phyloP scores from a whole-genome alignment of 2,888 invertebrate species.

The Phytoseiulus persimilis region DNA sequence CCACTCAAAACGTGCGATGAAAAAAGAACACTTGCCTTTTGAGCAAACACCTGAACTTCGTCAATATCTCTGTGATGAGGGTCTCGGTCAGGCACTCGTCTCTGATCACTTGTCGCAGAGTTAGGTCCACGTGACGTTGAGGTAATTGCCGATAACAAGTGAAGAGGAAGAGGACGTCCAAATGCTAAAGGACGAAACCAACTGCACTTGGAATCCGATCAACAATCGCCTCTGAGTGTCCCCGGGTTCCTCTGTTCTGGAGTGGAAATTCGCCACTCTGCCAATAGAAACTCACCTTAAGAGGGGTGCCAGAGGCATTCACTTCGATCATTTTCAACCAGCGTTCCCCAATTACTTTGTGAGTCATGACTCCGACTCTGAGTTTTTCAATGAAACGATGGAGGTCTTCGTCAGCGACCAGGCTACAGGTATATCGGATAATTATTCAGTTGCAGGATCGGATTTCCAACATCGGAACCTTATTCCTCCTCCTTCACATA shows the following conservation, averaged over 20 bases:
- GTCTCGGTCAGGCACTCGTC: constrained; percentile 12
- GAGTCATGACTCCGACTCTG: constrained; percentile 21
- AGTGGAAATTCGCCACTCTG: no score
- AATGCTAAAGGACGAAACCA: background rate
- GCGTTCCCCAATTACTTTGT: background rate
- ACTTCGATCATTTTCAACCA: constrained; percentile 34
- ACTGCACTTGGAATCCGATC: no score
- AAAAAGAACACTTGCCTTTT: background rate
- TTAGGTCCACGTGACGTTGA: background rate
- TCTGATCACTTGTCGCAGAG: background rate
- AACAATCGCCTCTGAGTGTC: no score
- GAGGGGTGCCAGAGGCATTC: background rate
- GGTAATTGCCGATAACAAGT: constrained; percentile 10
- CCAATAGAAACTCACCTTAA: background rate
- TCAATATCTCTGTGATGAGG: background rate
- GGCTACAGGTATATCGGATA: background rate
- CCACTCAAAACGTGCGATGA: no score
- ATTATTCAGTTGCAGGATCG: no score
- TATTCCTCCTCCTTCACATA: background rate
- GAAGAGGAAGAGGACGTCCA: constrained; percentile 22
- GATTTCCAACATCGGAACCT: background rate
- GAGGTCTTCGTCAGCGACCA: background rate
- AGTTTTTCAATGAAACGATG: constrained; percentile 5
- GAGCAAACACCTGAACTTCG: background rate
- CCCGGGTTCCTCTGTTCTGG: no score